Evolutionary conservation across 2,113 vertebrate genomes (phyloP).

Genomic region (Hylia prasina): DNA sequence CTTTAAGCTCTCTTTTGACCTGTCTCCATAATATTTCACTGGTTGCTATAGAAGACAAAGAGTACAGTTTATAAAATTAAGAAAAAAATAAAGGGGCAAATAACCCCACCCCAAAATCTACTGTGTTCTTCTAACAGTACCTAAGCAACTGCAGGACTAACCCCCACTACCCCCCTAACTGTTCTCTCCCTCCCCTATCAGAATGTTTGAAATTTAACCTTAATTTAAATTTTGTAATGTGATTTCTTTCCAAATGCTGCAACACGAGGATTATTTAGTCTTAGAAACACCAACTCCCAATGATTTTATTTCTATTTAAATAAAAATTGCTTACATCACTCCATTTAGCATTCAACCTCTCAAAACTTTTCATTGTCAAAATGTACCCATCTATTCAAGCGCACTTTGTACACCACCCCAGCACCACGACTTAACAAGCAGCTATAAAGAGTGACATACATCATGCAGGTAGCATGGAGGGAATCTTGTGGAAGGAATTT

Average conservation of each 20-base stretch:
- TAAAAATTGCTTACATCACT: neutral
- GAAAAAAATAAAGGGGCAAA: neutral
- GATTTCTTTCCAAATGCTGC: neutral
- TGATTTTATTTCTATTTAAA: neutral
- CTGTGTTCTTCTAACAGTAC: neutral
- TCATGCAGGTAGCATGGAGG: neutral
- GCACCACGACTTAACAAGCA: neutral
- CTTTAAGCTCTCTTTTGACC: constrained; percentile 82
- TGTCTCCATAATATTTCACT: constrained; percentile 88
- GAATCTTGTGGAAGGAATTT: neutral
- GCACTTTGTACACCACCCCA: neutral
- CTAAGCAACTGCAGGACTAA: neutral
- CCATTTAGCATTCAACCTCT: neutral
- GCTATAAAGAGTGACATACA: fast-evolving
- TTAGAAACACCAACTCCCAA: neutral
- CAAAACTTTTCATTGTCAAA: neutral
- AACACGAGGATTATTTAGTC: neutral
- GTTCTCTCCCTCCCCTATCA: neutral
- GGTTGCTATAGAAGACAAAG: constrained; percentile 73
- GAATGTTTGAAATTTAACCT: neutral
- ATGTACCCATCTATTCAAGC: neutral
- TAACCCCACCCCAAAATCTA: neutral
- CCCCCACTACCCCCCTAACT: neutral
- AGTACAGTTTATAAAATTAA: neutral
- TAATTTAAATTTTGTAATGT: neutral